Evolutionary conservation across 1,140 invertebrate species (phyloP), one percentile per base, ranked within the genome.

Genomic region (Maniola jurtina): DNA sequence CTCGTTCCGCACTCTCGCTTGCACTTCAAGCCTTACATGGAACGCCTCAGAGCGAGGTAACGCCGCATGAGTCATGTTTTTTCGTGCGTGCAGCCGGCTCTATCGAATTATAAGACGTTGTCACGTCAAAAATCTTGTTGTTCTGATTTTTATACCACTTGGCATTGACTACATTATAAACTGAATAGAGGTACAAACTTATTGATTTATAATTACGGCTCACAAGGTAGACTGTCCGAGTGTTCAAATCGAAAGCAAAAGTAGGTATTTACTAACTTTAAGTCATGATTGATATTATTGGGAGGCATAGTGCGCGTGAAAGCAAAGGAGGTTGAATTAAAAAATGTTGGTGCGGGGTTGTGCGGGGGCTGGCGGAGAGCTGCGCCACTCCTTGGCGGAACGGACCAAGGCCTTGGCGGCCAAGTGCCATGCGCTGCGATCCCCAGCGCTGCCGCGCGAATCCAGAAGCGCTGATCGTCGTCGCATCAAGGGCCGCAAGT

Each of bases 341-440:
- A n/a, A n/a, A n/a, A n/a, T 90, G 88, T 73, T 90, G 70, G 86
- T 90, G 76, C 78, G 88, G 64, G 84, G 84, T 59, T 89, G 87
- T 72, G 79, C 75, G 45, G 88, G 86, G 56, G 79, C 75, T 45
- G 88, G 86, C 48, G 84, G 86, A 35, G 86, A 88, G 66, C 76
- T 88, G 66, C 79, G 86, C 63, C 86, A 87, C 73, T 88, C 88
- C 65, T 68, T 90, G 71, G 84, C 88, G n/a, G 88, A 88, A 76
- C 81, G 85, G 62, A 90, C 88, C 8, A 90, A 90, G 73, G 86
- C 88, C 50, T 76, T 88, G 75, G 88, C 88, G 64, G 85, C 85
- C 40, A 81, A 80, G 64, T 88, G 83, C 73, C 84, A 88, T 67
- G 86, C 84, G 47, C 73, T 86, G 74, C 80, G 88, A 16, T 86